A percentile compares a stretch with the other conserved stretches of the same genome.
phyloP scores from a whole-genome alignment of 2,113 vertebrate genomes.

The Gallinago undulata region DNA sequence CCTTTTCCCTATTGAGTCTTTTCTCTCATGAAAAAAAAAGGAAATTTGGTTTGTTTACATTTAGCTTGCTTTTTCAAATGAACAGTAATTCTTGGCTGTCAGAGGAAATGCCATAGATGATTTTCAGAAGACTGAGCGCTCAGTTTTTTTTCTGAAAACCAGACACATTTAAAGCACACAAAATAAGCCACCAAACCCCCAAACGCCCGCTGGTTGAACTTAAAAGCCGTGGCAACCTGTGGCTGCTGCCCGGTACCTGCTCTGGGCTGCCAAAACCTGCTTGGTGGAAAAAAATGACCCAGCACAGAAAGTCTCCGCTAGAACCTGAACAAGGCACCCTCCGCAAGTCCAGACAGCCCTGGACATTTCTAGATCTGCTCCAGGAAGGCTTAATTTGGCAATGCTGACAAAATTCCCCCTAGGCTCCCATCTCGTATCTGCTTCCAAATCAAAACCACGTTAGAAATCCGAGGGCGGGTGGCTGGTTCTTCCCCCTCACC shows the following conservation, averaged over 20 bases:
- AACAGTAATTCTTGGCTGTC: not conserved
- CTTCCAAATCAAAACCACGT: not conserved
- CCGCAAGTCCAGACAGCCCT: rapidly evolving
- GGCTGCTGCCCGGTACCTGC: not conserved
- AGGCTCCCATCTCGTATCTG: not conserved
- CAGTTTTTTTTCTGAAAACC: not conserved
- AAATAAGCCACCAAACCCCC: not conserved
- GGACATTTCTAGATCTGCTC: rapidly evolving
- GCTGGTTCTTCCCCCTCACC: not conserved
- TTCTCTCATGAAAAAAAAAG: not conserved
- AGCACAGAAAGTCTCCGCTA: not conserved
- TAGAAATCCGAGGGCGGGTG: not conserved
- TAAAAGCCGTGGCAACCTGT: not conserved
- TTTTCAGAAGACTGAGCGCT: not conserved
- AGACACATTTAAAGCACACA: not conserved
- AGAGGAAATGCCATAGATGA: not conserved
- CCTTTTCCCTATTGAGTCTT: not conserved
- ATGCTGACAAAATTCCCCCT: not conserved
- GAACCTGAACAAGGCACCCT: not conserved
- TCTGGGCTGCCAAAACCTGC: not conserved
- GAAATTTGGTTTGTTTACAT: not conserved
- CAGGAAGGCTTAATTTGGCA: not conserved
- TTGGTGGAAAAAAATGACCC: not conserved
- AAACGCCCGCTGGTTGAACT: not conserved
- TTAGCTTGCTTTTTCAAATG: not conserved